Evolutionary conservation across 2,113 vertebrate species (phyloP), one percentile per base, ranked within the genome.

Genomic region (Galeopterus variegatus): DNA sequence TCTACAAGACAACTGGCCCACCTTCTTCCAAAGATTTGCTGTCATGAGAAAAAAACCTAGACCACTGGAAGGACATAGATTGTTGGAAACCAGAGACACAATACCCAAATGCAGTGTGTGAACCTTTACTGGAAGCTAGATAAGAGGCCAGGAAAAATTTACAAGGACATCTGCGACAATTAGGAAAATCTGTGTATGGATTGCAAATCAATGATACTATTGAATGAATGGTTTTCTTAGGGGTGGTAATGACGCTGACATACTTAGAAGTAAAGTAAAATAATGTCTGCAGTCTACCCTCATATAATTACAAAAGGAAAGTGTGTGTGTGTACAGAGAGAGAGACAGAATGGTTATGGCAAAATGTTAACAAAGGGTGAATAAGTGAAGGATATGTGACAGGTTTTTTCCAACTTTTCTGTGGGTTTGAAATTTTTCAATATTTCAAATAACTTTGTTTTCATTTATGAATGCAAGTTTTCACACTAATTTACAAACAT

Each of bases 391-490:
- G 72, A 19, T 67, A 9, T 26, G 56, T 76, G 31, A 2, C 70
- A 13, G 36, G 1, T 70, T 87, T 62, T 45, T 50, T 50, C 41
- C 33, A 94, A n/a, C 48, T 88, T 81, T 54, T 72, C 56, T 72
- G 41, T 62, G 36, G 50, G 12, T 48, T 41, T 87, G 52, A 93
- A 97, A 92, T 83, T 83, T 90, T 73, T 79, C n/a, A 26, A 82
- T 77, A 67, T 41, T 94, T 94, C 83, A 94, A 89, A 84, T n/a
- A 64, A 80, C 72, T 88, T 54, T 88, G 58, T 88, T 96, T 95
- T 77, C 52, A 85, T 73, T 95, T 72, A 79, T 88, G n/a, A 97
- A 31, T 62, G 8, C 12, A 62, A 3, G 18, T 82, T 92, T 96
- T 87, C 73, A 82, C 33, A 28, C 31, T 96, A 88, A 89, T 41